Evolutionary conservation across 2,888 invertebrate genomes (phyloP), one percentile per base, ranked within the genome.

Genomic region (Laspeyria flexula): DNA sequence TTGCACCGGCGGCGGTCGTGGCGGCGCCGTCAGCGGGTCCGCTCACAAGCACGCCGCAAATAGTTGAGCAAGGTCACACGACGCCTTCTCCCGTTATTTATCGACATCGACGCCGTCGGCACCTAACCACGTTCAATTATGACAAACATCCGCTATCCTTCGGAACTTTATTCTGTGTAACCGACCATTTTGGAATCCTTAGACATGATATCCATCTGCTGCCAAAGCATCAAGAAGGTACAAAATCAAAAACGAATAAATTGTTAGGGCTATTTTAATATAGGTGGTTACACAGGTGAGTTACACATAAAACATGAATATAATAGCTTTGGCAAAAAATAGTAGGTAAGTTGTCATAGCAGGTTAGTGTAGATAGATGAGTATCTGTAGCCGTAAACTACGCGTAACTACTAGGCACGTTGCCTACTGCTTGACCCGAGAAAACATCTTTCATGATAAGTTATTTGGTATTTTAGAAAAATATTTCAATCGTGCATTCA

Each of bases 31-130:
- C 65, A 59, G 71, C 68, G 60, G 71, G 68, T 64, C 71, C 71
- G 68, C 71, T 74, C 71, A 62, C 68, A 68, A 70, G 76, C 77
- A 83, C 73, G 78, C 79, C 81, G 78, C 83, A 85, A 88, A 90
- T 89, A 90, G 85, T 84, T 84, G 77, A 68, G 77, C 90, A 85
- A 90, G 90, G 91, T 79, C 88, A 72, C 73, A 72, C 67, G 79
- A 69, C 83, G 78, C 73, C 78, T 79, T 75, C 69, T 74, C 61
- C 58, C 61, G 81, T 77, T 80, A 84, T 82, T 83, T 83, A 82
- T 83, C 76, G 77, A 70, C 71, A 78, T 73, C 73, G 71, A 64
- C 69, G 73, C 65, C 69, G 69, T 53, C 65, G 72, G 72, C 76
- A 72, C 71, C 77, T 65, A 63, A 62, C 68, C 65, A 69, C 65